These are phyloP conservation scores for Rhabdornis inornatus DNA, from an alignment of 2,113 vertebrate genomes.

Conservation along the genomic window DNA sequence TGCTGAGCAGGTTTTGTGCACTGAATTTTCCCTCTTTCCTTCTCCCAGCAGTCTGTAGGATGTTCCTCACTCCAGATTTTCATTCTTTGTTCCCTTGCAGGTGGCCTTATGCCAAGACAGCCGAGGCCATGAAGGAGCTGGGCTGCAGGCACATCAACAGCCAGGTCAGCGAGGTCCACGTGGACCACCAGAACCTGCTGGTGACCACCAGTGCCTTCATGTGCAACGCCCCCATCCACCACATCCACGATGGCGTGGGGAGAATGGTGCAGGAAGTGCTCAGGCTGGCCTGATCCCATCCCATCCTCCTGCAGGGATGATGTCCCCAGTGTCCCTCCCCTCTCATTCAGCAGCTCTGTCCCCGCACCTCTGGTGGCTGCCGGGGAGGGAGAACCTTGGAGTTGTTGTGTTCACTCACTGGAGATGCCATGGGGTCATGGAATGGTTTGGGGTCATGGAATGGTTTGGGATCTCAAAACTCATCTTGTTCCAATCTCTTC, in stretches of 20 bases:
- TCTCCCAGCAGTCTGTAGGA: rapidly evolving
- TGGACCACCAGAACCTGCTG: neutral
- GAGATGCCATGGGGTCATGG: neutral
- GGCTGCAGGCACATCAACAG: neutral
- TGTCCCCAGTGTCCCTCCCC: too few species aligned
- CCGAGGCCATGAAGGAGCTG: neutral
- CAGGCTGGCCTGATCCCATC: neutral
- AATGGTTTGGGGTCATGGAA: neutral
- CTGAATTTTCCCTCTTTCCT: too few species aligned
- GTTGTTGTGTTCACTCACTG: too few species aligned
- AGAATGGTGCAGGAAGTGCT: neutral
- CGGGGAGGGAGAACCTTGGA: too few species aligned
- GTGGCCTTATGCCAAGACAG: neutral
- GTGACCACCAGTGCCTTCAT: constrained; percentile 11
- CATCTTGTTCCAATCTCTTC: too few species aligned
- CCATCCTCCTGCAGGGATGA: too few species aligned
- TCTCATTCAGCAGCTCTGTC: too few species aligned
- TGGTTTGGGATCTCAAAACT: neutral
- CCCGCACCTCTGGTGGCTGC: too few species aligned
- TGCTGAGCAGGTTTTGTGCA: neutral
- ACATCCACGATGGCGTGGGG: neutral
- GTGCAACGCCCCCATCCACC: neutral
- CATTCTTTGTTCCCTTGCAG: neutral
- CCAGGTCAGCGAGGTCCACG: neutral
- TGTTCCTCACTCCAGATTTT: rapidly evolving